Evolutionary conservation across 2,797 vertebrate species (phyloP).

Genomic region (Pangasius macronema): DNA sequence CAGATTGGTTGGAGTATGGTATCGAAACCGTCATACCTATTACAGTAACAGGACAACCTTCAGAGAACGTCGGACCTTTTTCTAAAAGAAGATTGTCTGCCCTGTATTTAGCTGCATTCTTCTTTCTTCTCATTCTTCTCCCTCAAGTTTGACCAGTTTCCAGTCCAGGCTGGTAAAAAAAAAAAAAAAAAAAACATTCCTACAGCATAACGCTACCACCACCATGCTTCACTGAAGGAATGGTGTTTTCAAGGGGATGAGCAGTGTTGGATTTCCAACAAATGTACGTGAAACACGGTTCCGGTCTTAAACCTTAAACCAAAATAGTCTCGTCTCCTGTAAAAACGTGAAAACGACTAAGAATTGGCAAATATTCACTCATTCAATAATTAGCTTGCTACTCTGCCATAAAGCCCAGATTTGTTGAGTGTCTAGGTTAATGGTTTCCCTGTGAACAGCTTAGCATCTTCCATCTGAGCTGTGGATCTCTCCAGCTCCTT

Average conservation of each 20-base stretch:
- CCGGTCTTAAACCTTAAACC: no score
- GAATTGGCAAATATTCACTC: background rate
- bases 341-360: no score
- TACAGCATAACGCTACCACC: background rate
- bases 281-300: no score
- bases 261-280: background rate
- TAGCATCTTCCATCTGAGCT: background rate
- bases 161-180: background rate
- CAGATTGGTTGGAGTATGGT: background rate
- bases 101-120: background rate
- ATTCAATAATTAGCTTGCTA: background rate
- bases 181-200: background rate
- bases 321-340: no score
- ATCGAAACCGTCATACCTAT: no score
- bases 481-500: background rate
- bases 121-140: background rate
- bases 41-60: no score
- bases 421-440: background rate
- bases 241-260: background rate
- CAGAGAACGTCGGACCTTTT: no score
- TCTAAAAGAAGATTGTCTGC: no score
- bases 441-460: background rate
- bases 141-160: background rate
- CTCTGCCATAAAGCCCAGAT: background rate
- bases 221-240: background rate